Conservation (phyloP, 2,888 invertebrate species). For the Seira sanloemensis region DNA sequence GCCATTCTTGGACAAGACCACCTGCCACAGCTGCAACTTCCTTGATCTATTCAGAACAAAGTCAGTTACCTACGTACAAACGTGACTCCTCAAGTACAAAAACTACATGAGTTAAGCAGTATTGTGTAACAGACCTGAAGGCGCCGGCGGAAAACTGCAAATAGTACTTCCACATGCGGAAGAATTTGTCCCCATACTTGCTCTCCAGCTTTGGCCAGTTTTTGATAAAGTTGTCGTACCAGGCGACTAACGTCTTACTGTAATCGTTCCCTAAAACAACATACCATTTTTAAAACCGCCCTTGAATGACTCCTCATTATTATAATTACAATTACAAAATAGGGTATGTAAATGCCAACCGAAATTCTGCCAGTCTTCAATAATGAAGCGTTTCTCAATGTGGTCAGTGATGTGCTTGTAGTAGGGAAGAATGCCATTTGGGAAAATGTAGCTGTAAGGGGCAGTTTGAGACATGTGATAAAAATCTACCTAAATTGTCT, state of each 20-base stretch:
- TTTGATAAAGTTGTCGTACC: constrained; percentile 66
- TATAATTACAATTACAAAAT: no score
- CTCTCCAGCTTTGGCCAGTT: constrained; percentile 67
- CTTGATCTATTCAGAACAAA: constrained; percentile 27
- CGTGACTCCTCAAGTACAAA: background rate
- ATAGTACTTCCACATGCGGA: constrained; percentile 68
- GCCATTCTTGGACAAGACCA: constrained; percentile 68
- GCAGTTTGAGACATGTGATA: no score
- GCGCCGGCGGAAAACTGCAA: constrained; percentile 63
- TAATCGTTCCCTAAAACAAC: no score
- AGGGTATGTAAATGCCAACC: no score
- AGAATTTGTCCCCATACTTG: constrained; percentile 64
- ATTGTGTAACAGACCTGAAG: constrained; percentile 26
- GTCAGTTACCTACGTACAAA: background rate
- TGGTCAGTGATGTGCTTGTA: constrained; percentile 62
- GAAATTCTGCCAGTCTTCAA: constrained; percentile 72
- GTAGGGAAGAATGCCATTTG: constrained; percentile 66
- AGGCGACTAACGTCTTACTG: constrained; percentile 66
- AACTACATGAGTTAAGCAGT: background rate
- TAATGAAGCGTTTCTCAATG: constrained; percentile 58
- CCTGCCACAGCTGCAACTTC: constrained; percentile 67
- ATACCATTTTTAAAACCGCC: no score
- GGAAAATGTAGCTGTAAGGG: constrained; percentile 59
- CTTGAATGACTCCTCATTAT: no score
- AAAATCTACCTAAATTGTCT: no score